Conservation (phyloP, 2,113 vertebrate species). For the Labeo rohita region DNA sequence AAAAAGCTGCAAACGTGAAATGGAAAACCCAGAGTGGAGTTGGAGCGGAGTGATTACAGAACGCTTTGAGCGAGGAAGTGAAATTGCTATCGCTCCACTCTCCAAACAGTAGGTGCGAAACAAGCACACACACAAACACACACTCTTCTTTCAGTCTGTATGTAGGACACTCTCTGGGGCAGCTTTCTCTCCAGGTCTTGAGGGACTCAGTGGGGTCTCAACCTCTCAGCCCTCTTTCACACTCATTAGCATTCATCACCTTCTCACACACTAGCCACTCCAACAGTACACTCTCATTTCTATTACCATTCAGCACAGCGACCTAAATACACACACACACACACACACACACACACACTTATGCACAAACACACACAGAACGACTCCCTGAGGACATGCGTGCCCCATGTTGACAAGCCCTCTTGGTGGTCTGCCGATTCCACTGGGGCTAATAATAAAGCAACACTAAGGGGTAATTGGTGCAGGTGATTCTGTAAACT, state of each 20-base stretch:
- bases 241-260: conserved; percentile 45
- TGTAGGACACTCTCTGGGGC: conserved; percentile 3
- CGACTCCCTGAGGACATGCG: not conserved
- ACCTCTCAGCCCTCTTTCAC: conserved; percentile 34
- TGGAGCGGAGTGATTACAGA: not conserved
- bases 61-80: not conserved
- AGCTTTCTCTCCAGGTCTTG: conserved; percentile 15
- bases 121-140: conserved; percentile 18
- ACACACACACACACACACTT: no score
- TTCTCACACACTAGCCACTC: conserved; percentile 4
- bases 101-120: not conserved
- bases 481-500: conserved; percentile 45
- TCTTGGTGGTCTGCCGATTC: conserved; percentile 18
- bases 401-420: conserved; percentile 40
- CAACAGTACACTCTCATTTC: conserved; percentile 14
- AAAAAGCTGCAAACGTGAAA: not conserved
- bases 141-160: not conserved
- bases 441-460: conserved; percentile 38
- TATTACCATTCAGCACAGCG: conserved; percentile 31
- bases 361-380: not conserved
- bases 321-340: conserved; percentile 18
- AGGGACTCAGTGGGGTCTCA: conserved; percentile 20
- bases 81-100: not conserved
- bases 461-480: conserved; percentile 35
- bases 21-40: not conserved